Percentiles rank a stretch among this genome's conserved stretches.
Evolutionary conservation across 2,113 vertebrate genomes (phyloP).

Genomic region (Tachysurus fulvidraco): DNA sequence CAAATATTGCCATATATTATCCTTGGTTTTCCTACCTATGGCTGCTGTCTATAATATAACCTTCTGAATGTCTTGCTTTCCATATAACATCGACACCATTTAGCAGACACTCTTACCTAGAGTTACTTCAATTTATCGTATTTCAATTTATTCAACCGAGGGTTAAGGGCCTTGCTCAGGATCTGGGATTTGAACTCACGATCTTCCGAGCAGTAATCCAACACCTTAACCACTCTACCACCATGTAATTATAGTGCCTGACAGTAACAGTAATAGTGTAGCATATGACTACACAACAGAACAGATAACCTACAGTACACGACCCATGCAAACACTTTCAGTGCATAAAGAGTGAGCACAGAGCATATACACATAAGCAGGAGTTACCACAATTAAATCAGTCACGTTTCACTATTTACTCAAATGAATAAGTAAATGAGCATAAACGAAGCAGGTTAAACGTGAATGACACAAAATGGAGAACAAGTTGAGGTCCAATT

Average conservation of each 20-base stretch:
- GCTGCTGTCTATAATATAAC: neutral
- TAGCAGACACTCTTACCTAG: no score
- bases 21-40: neutral
- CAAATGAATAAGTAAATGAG: slow-evolving; percentile 28
- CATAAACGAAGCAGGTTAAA: slow-evolving; percentile 28
- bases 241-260: no score
- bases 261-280: neutral
- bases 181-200: no score
- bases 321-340: neutral
- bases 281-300: neutral
- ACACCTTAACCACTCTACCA: no score
- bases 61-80: neutral
- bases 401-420: slow-evolving; percentile 1
- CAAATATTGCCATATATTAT: neutral
- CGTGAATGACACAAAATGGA: slow-evolving; percentile 29
- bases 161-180: no score
- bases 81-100: neutral
- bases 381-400: slow-evolving; percentile 4
- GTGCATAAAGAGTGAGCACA: neutral
- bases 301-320: neutral
- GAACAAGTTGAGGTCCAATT: slow-evolving; percentile 38
- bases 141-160: no score
- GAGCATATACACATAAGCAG: neutral
- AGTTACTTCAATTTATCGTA: no score
- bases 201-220: no score